Evolutionary conservation across 1,140 invertebrate genomes (phyloP), one percentile per base, ranked within the genome.

Genomic region (Brachionus asplanchnoidis): DNA sequence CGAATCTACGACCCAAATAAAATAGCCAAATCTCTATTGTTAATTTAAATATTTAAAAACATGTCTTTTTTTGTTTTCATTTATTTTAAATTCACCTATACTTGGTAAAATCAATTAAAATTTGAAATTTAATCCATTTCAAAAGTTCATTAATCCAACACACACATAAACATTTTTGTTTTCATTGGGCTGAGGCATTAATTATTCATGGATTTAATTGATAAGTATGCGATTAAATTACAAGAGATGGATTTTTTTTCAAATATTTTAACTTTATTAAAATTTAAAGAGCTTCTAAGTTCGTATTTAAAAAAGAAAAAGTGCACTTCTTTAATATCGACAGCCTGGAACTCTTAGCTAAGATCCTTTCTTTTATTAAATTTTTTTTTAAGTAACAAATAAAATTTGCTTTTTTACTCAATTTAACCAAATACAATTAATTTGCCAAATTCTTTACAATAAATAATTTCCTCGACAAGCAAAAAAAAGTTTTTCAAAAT

Each of bases 1-100:
- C 68, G 68, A 73, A 73, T 73, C 12, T 73, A 20, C 68, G 68
- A 73, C 68, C 68, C 36, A 73, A 73, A 73, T 73, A 73, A 68
- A 68, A 68, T 32, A 68, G 3, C 26, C 23, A 68, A 68, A 68
- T 68, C 66, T 32, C 66, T 32, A 68, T 68, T 32, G 66, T 68
- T 68, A 40, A 32, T 68, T 40, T 68, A 73, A 73, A 73, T 73
- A 73, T 73, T 73, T 73, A 42, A 17, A 73, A 73, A 46, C 68
- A 73, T 73, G 68, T 73, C 40, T 73, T 73, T 42, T 73, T 68
- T 11, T 73, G 17, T 36, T 73, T 73, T 42, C 32, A 44, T 42
- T 40, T 12, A 73, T 17, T 73, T 73, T 42, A 42, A 73, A 73
- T 73, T 73, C 40, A 20, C 12, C 32, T 73, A 60, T 73, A 17